A percentile compares a stretch with the other conserved stretches of the same genome.
Conservation (phyloP, 2,113 vertebrate genomes). For the Alligator mississippiensis region DNA sequence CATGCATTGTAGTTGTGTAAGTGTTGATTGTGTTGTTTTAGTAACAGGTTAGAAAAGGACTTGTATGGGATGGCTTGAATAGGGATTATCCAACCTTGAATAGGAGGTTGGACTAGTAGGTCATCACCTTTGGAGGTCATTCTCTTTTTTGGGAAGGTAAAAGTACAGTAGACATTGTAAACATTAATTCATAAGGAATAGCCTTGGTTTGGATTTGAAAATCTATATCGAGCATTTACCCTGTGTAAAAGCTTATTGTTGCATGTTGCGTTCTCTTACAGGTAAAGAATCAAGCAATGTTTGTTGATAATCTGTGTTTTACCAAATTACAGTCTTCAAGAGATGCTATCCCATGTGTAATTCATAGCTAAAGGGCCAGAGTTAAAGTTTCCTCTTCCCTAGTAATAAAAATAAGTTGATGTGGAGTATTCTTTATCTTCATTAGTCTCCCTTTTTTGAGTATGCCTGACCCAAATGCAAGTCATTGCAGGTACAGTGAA, state of each 20-base stretch:
- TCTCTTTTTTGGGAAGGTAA: background rate
- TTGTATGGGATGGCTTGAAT: no score
- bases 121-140: no score
- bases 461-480: background rate
- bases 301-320: background rate
- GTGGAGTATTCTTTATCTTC: background rate
- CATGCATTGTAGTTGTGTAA: no score
- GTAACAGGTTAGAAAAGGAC: no score
- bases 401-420: background rate
- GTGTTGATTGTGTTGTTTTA: no score
- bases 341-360: background rate
- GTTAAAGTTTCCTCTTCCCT: background rate
- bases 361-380: background rate
- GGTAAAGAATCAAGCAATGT: background rate
- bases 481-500: background rate
- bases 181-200: background rate
- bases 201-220: background rate
- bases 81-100: no score
- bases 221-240: background rate
- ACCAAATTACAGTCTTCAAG: background rate
- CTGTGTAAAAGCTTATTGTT: background rate
- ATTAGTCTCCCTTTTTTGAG: background rate
- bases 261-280: background rate
- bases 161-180: background rate
- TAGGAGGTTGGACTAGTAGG: no score